Conservation (phyloP, 23 tunicate species). For the Ciona savignyi region DNA sequence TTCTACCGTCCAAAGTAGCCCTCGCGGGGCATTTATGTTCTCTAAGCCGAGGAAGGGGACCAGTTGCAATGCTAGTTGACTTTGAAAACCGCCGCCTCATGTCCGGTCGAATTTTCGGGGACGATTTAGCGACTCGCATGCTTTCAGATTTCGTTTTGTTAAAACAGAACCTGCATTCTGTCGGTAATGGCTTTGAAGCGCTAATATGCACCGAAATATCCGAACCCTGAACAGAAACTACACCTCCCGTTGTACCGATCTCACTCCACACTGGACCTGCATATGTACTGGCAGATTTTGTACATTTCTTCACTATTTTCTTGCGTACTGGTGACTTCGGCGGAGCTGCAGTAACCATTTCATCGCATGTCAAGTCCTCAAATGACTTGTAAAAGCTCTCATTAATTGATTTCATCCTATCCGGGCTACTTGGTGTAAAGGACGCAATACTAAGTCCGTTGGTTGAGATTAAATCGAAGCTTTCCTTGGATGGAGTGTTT, state of each 20-base stretch:
- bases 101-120: not conserved
- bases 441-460: not conserved
- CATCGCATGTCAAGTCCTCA: conserved; percentile 19
- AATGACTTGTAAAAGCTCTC: conserved; percentile 28
- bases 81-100: not conserved
- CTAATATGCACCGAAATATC: conserved; percentile 53
- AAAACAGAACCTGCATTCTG: not conserved
- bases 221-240: conserved; percentile 38
- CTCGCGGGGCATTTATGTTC: conserved; percentile 24
- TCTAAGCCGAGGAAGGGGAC: not conserved
- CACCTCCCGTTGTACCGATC: conserved; percentile 48
- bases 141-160: not conserved
- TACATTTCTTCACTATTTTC: not conserved
- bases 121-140: not conserved
- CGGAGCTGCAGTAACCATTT: not conserved
- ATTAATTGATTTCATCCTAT: not conserved
- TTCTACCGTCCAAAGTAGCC: conserved; percentile 34
- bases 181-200: not conserved
- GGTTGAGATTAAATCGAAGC: not conserved
- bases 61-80: not conserved
- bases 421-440: not conserved
- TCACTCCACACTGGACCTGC: conserved; percentile 44
- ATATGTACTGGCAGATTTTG: conserved; percentile 6
- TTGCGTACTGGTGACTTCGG: not conserved
- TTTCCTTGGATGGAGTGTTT: not conserved